Base-by-base conservation (phyloP, 1,140 invertebrate species). In the Belonocnema kinseyi region DNA sequence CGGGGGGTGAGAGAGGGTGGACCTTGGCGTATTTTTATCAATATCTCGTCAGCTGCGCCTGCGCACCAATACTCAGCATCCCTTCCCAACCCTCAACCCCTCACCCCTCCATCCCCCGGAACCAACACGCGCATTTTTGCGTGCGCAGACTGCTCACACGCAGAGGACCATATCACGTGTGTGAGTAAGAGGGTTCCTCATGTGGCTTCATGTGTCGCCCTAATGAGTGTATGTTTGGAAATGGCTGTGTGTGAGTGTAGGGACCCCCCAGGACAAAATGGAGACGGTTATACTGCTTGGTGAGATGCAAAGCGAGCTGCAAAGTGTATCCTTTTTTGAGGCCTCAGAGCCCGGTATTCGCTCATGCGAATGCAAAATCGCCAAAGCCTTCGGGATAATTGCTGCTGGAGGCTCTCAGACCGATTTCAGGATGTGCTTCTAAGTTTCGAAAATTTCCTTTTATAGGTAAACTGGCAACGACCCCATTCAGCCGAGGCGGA, bases 21-120 rank as follows among this genome's bases (percentile, higher is more conserved):
- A 88, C 87, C 87, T 86, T 89, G 84, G 86, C 87, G 88, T 88
- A 90, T 90, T 90, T 90, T 90, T 90, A 90, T 90, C 89, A 90
- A 90, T 90, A 90, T 90, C 88, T 90, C 84, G 87, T 85, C 81
- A 86, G 86, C 79, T 87, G 86, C 89, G 89, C 85, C 78, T 84
- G 88, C 89, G 89, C 87, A 88, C 80, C 80, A 80, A 76, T 83
- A 80, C 78, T 81, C 87, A 89, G 85, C 87, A 90, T 90, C 88
- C 87, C 88, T 90, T 88, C 88, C 77, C 80, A 79, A 82, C 83
- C 83, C 75, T 87, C 85, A 81, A 81, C 79, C 19, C 26, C 19
- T 14, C 53, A 17, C 53, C 53, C 53, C 53, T 10, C 4, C 8
- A 10, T 7, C n/a, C 17, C 54, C 8, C 21, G 8, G 10, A 19